phyloP scores from a whole-genome alignment of 2,113 vertebrate genomes.

The Fregata magnificens region DNA sequence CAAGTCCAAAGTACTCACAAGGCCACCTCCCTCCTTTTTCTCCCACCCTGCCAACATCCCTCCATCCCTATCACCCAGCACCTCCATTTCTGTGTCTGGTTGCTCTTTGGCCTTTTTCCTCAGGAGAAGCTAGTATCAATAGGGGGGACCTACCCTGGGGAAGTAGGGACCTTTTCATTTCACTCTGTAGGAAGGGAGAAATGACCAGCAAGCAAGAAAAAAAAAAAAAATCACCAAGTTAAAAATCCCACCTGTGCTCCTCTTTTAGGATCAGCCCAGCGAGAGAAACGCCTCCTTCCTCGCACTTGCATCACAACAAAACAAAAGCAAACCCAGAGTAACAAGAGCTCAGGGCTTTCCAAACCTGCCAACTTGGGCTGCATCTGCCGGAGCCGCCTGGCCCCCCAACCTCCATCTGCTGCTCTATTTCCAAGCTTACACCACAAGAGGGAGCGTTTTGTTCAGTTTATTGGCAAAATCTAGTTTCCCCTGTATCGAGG shows the following conservation, averaged over 20 bases:
- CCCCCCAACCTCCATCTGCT: not conserved
- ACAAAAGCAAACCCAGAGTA: not conserved
- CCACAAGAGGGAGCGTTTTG: constrained; percentile 39
- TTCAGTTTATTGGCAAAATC: not conserved
- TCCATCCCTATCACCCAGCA: not conserved
- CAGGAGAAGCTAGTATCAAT: not conserved
- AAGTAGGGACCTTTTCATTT: not conserved
- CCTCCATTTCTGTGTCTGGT: not conserved
- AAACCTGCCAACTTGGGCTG: not conserved
- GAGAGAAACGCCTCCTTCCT: not conserved
- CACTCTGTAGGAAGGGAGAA: not conserved
- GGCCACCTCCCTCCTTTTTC: not conserved
- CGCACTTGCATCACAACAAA: not conserved
- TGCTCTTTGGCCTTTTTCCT: not conserved
- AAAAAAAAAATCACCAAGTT: too few relatives aligned
- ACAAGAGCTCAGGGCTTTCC: not conserved
- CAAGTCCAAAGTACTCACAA: not conserved
- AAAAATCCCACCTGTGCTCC: not conserved
- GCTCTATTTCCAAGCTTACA: not conserved
- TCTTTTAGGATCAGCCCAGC: not conserved
- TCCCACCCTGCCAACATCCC: not conserved
- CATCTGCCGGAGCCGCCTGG: not conserved
- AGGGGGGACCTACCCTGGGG: not conserved
- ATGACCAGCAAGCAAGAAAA: not conserved
- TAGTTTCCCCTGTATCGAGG: rapidly evolving